Base-by-base conservation (phyloP, 2,888 invertebrate species). In the Hemicrepidius hirtus region DNA sequence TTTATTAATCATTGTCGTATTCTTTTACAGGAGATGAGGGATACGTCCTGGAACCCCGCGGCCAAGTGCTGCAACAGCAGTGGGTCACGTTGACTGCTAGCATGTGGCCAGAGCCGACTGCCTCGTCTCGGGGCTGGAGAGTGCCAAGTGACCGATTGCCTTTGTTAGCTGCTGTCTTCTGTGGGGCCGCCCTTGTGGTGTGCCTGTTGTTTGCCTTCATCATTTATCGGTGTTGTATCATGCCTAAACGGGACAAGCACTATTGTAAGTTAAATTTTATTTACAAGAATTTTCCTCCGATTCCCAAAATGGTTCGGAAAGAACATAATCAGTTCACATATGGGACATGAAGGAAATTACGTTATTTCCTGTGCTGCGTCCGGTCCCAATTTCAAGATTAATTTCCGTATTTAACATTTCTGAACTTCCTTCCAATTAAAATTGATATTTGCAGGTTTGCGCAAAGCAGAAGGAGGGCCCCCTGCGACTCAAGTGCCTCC, bases 221-320 rank as follows among this genome's bases (percentile, higher is more conserved):
- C 82, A 88, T 92, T 81, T 92, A 91, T 87, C 90, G 91, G 85
- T 92, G 91, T 85, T 91, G 92, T 88, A 89, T 91, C 84, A 91
- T 92, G 90, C 92, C 92, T 80, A 90, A 91, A 77, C 89, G 91
- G 82, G 91, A 92, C 86, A 92, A 92, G 87, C 90, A 91, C 75
- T 91, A 90, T 83, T 90, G 92, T 92, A 86, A 88, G 89, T 84
- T 24, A 3, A 24, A 3, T 24, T 24, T 3, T 24, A 24, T 3
- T 5, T 24, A 3, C 24, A 2, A 24, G 24, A n/a, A n/a, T 5
- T 24, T 24, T 24, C 2, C 24, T 24, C 5, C 24, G 24, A 57
- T 24, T 3, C 24, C 24, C n/a, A n/a, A 32, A 32, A 32, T 32
- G 1, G 32, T 32, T 32, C 32, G 9, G 1, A 32, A 9, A 32